Evolutionary conservation across 2,113 vertebrate genomes (phyloP), one percentile per base, ranked within the genome.

Genomic region (Aptenodytes forsteri): DNA sequence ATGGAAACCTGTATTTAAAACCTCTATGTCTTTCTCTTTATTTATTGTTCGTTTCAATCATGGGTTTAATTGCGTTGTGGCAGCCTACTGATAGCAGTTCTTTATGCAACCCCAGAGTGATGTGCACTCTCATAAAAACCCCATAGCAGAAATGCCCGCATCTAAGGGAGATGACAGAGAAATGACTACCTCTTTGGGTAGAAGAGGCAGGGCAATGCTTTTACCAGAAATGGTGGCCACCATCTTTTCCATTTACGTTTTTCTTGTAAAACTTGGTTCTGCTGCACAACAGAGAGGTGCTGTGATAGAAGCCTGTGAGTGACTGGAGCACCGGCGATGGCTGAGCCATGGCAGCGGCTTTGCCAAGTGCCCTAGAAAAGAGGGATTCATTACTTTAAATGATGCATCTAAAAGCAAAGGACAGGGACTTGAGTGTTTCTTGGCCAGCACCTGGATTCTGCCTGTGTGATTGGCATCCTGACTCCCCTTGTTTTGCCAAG

Each of bases 1-100:
- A 90, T 94, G 92, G 93, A 97, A 97, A 95, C 95, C 77, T 87
- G 4, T 94, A 83, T 97, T 95, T 97, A 97, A 97, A 96, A 92
- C 49, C 67, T 79, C 44, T 94, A 80, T 47, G 49, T 85, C 93
- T 97, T 95, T 95, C 97, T 94, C 90, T 96, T 96, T 95, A 94
- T 97, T 97, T 96, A 83, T 83, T 81, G 58, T 88, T 96, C 5
- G 2, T 86, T 97, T 94, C 36, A 40, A 2, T 83, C n/a, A 7
- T 12, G 40, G 15, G 62, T 87, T 81, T 71, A 62, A 81, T 46
- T 76, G 80, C 9, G 0, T 75, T 52, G 27, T 62, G 80, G 69
- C 59, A 59, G 81, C 71, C 49, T 64, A 42, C 47, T 26, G 77
- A 50, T 27, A 61, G 65, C 38, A 46, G 49, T 85, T 89, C 59